These are phyloP conservation scores for Syrphus vitripennis DNA, from an alignment of 2,888 invertebrate species.

Conservation along the genomic window DNA sequence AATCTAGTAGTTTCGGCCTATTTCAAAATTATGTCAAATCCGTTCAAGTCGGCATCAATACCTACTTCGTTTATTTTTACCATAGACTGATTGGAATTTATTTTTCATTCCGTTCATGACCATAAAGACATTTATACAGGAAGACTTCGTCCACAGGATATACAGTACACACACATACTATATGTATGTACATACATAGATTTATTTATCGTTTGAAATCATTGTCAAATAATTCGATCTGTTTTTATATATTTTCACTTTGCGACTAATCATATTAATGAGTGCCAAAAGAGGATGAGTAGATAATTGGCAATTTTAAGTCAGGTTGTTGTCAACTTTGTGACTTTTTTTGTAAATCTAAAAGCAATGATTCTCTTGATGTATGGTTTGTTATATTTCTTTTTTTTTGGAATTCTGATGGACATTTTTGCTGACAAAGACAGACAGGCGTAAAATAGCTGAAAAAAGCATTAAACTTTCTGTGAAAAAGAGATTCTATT, in stretches of 20 bases:
- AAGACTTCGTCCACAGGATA: not conserved
- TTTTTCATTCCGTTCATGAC: conserved; percentile 23
- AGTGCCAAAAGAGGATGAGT: conserved; percentile 42
- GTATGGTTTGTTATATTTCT: not conserved
- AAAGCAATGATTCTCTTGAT: not conserved
- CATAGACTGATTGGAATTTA: conserved; percentile 52
- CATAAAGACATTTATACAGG: not conserved
- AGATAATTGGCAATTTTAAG: conserved; percentile 57
- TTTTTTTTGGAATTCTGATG: not conserved
- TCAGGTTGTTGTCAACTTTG: conserved; percentile 32
- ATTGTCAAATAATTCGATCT: conserved; percentile 58
- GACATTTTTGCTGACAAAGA: not conserved
- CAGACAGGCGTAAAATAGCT: not conserved
- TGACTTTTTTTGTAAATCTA: not conserved
- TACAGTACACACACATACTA: not conserved
- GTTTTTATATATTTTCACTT: conserved; percentile 39
- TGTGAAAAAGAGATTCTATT: not conserved
- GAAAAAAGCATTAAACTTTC: not conserved
- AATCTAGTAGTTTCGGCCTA: not conserved
- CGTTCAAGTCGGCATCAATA: not conserved
- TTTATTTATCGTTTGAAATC: conserved; percentile 38
- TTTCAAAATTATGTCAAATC: not conserved
- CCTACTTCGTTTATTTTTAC: not conserved
- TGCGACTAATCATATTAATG: conserved; percentile 66
- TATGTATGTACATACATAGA: no score